A percentile compares a stretch with the other conserved stretches of the same genome.
phyloP scores from a whole-genome alignment of 2,888 invertebrate species.

The Parapristionchus giblindavisi region DNA sequence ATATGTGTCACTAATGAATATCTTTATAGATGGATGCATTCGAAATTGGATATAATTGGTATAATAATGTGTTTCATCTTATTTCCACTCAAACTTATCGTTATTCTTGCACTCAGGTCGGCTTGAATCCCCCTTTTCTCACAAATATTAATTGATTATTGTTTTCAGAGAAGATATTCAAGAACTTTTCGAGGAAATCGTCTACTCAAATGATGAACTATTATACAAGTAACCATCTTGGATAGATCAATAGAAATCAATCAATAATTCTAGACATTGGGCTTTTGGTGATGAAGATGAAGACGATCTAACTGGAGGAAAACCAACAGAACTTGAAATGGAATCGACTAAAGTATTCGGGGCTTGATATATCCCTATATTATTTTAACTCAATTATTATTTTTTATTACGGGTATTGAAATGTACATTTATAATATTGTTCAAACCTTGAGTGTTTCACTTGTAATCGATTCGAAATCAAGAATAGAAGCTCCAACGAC shows the following conservation, averaged over 20 bases:
- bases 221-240: slow-evolving; percentile 23
- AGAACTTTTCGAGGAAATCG: slow-evolving; percentile 48
- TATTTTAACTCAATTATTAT: not conserved
- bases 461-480: slow-evolving; percentile 66
- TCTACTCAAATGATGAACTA: slow-evolving; percentile 40
- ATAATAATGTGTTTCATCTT: slow-evolving; percentile 52
- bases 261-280: slow-evolving; percentile 23
- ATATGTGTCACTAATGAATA: too few relatives aligned
- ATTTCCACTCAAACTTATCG: slow-evolving; percentile 51
- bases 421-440: too few relatives aligned
- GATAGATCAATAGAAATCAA: not conserved
- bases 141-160: not conserved
- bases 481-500: slow-evolving; percentile 69
- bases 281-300: slow-evolving; percentile 36
- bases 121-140: not conserved
- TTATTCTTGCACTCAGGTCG: slow-evolving; percentile 47
- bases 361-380: slow-evolving; percentile 74
- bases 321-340: not conserved
- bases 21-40: slow-evolving; percentile 50
- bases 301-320: not conserved
- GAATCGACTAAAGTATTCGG: slow-evolving; percentile 72
- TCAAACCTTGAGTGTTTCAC: slow-evolving; percentile 74
- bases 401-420: not conserved
- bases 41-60: slow-evolving; percentile 44
- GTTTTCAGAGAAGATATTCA: slow-evolving; percentile 51